These are phyloP conservation scores for Malurus alboscapulatus DNA, from an alignment of 2,113 vertebrate genomes.

Conservation along the genomic window DNA sequence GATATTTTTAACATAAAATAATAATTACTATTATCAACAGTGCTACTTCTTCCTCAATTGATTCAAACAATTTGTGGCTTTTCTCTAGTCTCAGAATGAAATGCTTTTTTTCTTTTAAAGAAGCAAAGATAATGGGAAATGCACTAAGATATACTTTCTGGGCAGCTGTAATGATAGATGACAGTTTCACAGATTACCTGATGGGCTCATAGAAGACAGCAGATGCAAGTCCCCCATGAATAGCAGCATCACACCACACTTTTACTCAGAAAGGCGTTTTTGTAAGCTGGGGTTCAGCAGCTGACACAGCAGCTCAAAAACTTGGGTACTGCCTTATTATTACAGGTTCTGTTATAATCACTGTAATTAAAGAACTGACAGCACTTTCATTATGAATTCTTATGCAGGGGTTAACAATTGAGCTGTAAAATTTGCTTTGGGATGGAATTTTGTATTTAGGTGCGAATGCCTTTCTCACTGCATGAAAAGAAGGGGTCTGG, in stretches of 20 bases:
- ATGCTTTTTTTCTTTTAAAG: neutral
- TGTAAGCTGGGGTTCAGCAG: neutral
- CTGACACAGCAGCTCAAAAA: neutral
- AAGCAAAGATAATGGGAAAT: conserved; percentile 1
- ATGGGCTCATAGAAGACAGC: neutral
- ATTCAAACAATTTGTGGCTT: neutral
- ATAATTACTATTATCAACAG: neutral
- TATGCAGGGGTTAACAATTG: neutral
- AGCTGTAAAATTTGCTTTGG: neutral
- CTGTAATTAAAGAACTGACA: conserved; percentile 22
- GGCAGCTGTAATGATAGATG: neutral
- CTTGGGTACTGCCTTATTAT: neutral
- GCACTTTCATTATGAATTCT: neutral
- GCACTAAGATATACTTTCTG: neutral
- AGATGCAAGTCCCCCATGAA: neutral
- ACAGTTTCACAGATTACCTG: neutral
- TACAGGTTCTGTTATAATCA: neutral
- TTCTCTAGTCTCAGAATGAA: neutral
- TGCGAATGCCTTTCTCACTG: neutral
- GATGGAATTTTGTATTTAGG: neutral
- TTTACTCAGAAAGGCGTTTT: neutral
- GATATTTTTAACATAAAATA: neutral
- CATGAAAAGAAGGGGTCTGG: neutral
- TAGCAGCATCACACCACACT: neutral
- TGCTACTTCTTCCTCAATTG: neutral